A percentile compares a stretch with the other conserved stretches of the same genome.
These are phyloP conservation scores for Lycophotia porphyrea DNA, from an alignment of 2,888 invertebrate species.

Conservation along the genomic window DNA sequence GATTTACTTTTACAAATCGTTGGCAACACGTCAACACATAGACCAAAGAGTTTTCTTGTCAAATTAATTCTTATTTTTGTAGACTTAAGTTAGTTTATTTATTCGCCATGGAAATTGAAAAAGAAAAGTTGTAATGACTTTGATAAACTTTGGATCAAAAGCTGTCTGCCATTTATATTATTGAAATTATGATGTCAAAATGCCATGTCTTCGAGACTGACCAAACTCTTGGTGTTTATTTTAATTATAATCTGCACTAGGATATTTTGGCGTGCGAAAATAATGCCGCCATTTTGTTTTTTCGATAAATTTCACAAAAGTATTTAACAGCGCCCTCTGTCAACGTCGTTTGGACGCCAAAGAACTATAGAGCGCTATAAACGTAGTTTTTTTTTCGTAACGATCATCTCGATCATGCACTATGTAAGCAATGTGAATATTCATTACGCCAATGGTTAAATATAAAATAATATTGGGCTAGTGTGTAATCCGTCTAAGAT, in stretches of 20 bases:
- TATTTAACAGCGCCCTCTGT: not conserved
- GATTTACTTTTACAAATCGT: not conserved
- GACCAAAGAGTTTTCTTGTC: constrained; percentile 6
- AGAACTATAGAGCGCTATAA: not conserved
- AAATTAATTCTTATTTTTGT: constrained; percentile 2
- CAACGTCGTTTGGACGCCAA: not conserved
- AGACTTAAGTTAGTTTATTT: not conserved
- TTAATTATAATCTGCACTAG: not conserved
- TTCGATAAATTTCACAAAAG: not conserved
- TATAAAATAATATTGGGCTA: not conserved
- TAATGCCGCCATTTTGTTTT: not conserved
- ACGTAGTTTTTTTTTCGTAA: not conserved
- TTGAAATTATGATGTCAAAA: not conserved
- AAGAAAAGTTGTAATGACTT: not conserved
- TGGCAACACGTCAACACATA: not conserved
- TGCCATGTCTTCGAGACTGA: not conserved
- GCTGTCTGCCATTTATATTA: not conserved
- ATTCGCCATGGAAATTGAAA: not conserved
- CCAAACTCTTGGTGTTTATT: not conserved
- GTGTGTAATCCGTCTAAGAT: not conserved
- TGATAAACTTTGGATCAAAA: not conserved
- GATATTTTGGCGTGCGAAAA: not conserved
- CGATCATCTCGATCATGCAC: not conserved
- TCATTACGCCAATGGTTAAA: not conserved
- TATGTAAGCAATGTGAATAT: not conserved